Evolutionary conservation across 2,797 vertebrate species (phyloP).

Genomic region (Esox masquinongy): DNA sequence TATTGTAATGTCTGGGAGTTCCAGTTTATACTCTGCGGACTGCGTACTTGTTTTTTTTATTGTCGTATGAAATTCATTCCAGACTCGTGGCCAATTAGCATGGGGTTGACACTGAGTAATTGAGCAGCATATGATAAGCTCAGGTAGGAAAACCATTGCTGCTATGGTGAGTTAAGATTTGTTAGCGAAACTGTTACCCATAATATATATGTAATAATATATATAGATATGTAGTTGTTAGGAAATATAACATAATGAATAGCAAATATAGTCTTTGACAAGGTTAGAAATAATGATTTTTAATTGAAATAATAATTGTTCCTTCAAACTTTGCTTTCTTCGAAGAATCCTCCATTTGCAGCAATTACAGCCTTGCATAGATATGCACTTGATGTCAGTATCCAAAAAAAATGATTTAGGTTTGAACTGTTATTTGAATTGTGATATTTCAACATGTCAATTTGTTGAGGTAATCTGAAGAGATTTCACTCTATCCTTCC

Average conservation of each 20-base stretch:
- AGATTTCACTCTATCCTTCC: too few species aligned
- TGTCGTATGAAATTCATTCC: not conserved
- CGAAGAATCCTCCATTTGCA: too few species aligned
- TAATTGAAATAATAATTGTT: not conserved
- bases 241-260: not conserved
- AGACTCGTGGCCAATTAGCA: not conserved
- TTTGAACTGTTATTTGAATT: too few species aligned
- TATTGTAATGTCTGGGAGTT: not conserved
- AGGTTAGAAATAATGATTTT: not conserved
- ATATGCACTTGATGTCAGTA: too few species aligned
- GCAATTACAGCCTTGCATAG: too few species aligned
- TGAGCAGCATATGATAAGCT: not conserved
- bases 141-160: not conserved
- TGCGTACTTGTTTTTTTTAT: not conserved
- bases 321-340: too few species aligned
- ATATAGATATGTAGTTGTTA: too few species aligned
- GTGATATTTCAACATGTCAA: too few species aligned
- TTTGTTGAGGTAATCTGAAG: too few species aligned
- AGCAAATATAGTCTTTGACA: not conserved
- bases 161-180: not conserved
- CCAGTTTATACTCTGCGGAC: not conserved
- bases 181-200: not conserved
- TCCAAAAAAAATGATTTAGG: too few species aligned
- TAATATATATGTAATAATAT: not conserved
- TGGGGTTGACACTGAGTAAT: not conserved